phyloP scores from a whole-genome alignment of 2,113 vertebrate species.

The Poecile atricapillus region DNA sequence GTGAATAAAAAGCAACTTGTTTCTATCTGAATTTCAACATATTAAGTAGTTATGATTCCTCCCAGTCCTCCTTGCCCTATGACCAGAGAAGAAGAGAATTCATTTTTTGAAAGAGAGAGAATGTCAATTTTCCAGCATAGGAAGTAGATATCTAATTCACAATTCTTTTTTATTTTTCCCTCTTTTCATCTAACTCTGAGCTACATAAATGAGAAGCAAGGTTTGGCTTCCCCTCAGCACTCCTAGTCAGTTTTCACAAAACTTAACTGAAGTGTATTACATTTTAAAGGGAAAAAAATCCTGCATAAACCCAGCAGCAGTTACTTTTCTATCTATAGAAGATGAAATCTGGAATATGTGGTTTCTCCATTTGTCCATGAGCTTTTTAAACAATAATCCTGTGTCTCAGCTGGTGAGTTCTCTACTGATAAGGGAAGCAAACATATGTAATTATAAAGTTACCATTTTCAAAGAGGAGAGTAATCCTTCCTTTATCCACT shows the following conservation, averaged over 20 bases:
- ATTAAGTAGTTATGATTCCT: neutral
- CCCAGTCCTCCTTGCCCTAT: neutral
- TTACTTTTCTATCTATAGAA: conserved; percentile 14
- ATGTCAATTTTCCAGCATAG: neutral
- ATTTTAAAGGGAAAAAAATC: neutral
- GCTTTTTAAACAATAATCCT: conserved; percentile 58
- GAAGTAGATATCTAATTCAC: neutral
- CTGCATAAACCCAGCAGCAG: neutral
- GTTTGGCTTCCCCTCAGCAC: neutral
- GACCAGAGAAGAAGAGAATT: neutral
- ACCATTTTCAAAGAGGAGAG: conserved; percentile 71
- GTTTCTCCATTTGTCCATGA: conserved; percentile 18
- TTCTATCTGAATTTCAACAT: neutral
- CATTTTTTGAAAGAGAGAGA: neutral
- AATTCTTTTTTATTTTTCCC: neutral
- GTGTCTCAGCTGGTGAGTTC: conserved; percentile 52
- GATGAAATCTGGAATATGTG: neutral
- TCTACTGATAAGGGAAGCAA: conserved; percentile 67
- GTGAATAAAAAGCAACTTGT: neutral
- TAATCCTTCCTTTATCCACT: conserved; percentile 84
- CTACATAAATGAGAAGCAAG: neutral
- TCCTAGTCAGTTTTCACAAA: neutral
- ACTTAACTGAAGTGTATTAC: neutral
- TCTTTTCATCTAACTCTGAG: neutral
- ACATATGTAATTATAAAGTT: conserved; percentile 73